Conservation (phyloP, 2,888 invertebrate species). For the Eupeodes luniger region DNA sequence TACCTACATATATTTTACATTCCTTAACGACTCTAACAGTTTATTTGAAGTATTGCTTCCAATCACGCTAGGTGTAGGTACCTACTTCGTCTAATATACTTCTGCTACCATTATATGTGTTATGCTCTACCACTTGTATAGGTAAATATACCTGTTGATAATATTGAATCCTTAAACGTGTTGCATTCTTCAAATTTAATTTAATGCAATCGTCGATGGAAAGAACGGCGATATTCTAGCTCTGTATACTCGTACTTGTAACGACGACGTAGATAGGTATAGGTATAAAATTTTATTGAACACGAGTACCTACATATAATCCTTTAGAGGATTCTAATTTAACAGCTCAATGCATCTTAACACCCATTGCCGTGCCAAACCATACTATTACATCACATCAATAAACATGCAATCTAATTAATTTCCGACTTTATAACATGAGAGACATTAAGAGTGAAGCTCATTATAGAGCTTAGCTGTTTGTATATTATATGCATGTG, state of each 20-base stretch:
- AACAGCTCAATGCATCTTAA: constrained; percentile 34
- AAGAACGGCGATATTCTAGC: background rate
- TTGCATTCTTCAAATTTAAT: constrained; percentile 58
- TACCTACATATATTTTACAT: background rate
- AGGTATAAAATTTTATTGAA: constrained; percentile 50
- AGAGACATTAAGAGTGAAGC: constrained; percentile 12
- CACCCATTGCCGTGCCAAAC: constrained; percentile 28
- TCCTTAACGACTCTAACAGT: constrained; percentile 26
- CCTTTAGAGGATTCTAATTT: constrained; percentile 40
- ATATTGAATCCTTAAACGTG: constrained; percentile 49
- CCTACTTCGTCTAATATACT: background rate
- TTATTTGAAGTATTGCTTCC: constrained; percentile 67
- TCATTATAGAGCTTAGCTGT: constrained; percentile 31
- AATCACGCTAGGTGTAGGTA: constrained; percentile 56
- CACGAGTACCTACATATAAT: constrained; percentile 21
- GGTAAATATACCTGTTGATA: constrained; percentile 54
- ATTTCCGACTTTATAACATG: constrained; percentile 31
- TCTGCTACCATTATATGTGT: background rate
- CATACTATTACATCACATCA: constrained; percentile 28
- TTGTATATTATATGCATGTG: background rate
- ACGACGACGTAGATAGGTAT: too few species aligned
- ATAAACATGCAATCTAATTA: constrained; percentile 38
- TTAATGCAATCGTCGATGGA: constrained; percentile 41
- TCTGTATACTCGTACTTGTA: too few species aligned
- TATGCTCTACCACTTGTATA: background rate